Evolutionary conservation across 2,888 invertebrate species (phyloP).

Genomic region (Parthenolecanium corni): DNA sequence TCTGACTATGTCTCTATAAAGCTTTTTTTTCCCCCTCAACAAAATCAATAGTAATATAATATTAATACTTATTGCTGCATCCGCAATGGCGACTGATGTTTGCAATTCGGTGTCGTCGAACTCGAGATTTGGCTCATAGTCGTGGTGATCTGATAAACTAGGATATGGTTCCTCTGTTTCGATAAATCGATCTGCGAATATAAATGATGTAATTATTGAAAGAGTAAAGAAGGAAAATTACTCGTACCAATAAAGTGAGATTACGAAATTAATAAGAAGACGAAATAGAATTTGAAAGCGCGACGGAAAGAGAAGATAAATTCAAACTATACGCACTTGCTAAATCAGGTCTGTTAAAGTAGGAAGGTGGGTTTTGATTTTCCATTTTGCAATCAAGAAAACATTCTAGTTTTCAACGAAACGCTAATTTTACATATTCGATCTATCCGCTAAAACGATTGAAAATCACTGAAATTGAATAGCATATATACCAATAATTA

Average conservation of each 20-base stretch:
- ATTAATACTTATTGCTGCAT: slow-evolving; percentile 35
- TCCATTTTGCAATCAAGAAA: neutral
- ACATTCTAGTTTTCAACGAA: no score
- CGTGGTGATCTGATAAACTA: slow-evolving; percentile 80
- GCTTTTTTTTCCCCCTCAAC: no score
- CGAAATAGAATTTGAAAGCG: neutral
- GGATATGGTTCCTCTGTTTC: slow-evolving; percentile 61
- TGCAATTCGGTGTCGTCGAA: slow-evolving; percentile 89
- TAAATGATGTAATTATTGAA: neutral
- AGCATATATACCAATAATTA: neutral
- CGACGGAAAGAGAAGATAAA: neutral
- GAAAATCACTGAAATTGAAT: no score
- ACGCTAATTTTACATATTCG: no score
- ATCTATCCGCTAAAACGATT: no score
- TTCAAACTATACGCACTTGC: slow-evolving; percentile 1
- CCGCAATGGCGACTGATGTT: slow-evolving; percentile 57
- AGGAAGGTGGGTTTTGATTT: slow-evolving; percentile 15
- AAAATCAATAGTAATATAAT: no score
- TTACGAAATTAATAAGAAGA: neutral
- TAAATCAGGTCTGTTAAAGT: slow-evolving; percentile 11
- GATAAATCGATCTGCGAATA: slow-evolving; percentile 8
- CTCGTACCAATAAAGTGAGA: neutral
- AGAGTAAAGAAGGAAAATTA: neutral
- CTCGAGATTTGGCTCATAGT: slow-evolving; percentile 89
- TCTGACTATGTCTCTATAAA: no score